These are phyloP conservation scores for Incurvaria masculella DNA, from an alignment of 2,888 invertebrate genomes.

Conservation along the genomic window DNA sequence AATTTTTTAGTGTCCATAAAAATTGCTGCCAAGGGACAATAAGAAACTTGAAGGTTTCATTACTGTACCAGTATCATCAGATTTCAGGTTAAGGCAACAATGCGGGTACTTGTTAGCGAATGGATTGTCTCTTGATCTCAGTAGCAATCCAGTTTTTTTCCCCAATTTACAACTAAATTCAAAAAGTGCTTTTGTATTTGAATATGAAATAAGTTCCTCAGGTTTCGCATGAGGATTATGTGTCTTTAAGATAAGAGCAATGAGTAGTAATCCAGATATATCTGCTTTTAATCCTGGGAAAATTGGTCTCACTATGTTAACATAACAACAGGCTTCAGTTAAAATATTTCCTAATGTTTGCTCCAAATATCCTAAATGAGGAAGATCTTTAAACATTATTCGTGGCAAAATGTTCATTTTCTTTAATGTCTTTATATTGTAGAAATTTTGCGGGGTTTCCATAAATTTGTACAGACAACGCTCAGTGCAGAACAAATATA, in stretches of 20 bases:
- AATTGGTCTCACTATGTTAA: constrained; percentile 54
- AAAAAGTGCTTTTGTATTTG: constrained; percentile 31
- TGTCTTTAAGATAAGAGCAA: constrained; percentile 57
- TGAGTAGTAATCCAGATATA: constrained; percentile 50
- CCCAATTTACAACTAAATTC: constrained; percentile 36
- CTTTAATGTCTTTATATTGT: constrained; percentile 40
- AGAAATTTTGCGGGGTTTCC: constrained; percentile 45
- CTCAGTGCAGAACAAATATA: constrained; percentile 55
- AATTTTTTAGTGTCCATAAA: no score
- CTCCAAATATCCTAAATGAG: constrained; percentile 59
- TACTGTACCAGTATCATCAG: not conserved
- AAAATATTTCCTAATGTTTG: constrained; percentile 55
- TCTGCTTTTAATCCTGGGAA: constrained; percentile 54
- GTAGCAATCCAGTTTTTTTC: constrained; percentile 33
- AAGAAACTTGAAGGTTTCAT: constrained; percentile 1
- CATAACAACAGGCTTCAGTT: constrained; percentile 50
- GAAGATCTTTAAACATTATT: constrained; percentile 45
- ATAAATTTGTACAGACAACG: constrained; percentile 53
- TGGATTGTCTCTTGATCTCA: constrained; percentile 57
- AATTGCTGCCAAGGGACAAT: no score
- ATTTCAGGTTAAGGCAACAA: constrained; percentile 20
- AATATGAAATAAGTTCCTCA: constrained; percentile 28
- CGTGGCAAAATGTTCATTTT: constrained; percentile 31
- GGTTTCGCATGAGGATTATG: constrained; percentile 35
- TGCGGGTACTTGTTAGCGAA: constrained; percentile 41